Evolutionary conservation across 2,888 invertebrate species (phyloP).

Genomic region (Epicampocera succincta): DNA sequence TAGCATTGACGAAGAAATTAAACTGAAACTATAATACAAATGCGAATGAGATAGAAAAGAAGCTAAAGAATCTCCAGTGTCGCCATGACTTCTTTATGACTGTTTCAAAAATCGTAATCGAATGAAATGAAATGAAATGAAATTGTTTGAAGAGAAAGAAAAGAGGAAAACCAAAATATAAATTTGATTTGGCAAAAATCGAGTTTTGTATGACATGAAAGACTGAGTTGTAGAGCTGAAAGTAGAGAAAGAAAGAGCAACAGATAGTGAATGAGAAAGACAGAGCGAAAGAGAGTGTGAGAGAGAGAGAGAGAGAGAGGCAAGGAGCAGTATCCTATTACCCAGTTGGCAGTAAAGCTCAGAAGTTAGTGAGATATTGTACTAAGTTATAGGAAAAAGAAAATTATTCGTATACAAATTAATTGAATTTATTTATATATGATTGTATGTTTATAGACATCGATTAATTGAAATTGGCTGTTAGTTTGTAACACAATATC

Average conservation of each 20-base stretch:
- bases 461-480: slow-evolving; percentile 46
- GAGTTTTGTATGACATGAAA: neutral
- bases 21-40: neutral
- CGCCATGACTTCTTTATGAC: too few species aligned
- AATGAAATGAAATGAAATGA: neutral
- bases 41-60: too few species aligned
- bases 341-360: neutral
- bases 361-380: slow-evolving; percentile 5
- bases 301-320: slow-evolving; percentile 67
- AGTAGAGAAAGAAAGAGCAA: slow-evolving; percentile 37
- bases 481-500: slow-evolving; percentile 50
- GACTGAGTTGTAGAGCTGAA: neutral
- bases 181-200: neutral
- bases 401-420: slow-evolving; percentile 17
- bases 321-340: slow-evolving; percentile 13
- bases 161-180: neutral
- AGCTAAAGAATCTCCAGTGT: too few species aligned
- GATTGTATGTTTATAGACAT: slow-evolving; percentile 52
- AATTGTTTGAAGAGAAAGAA: too few species aligned
- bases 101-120: too few species aligned
- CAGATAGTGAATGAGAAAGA: slow-evolving; percentile 31
- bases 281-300: slow-evolving; percentile 52
- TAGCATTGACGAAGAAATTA: neutral
- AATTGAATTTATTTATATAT: slow-evolving; percentile 31
- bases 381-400: neutral